phyloP scores from a whole-genome alignment of 92 coral and sea anemone genomes.

The Nematostella vectensis region DNA sequence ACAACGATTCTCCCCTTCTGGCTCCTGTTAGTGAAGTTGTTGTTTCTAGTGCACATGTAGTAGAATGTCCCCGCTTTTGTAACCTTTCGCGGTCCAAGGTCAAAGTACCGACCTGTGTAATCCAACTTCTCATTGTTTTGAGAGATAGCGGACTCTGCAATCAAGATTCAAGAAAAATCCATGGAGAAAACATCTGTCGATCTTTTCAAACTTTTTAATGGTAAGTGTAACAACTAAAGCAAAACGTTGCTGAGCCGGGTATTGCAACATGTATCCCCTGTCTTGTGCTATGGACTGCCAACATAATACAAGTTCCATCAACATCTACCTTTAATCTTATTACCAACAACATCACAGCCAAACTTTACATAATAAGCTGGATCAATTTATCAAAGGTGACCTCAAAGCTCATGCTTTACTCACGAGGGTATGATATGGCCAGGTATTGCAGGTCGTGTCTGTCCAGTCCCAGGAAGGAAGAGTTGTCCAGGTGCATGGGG shows the following conservation, averaged over 20 bases:
- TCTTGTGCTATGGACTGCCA: background rate
- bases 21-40: slow-evolving; percentile 83
- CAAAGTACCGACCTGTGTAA: slow-evolving; percentile 26
- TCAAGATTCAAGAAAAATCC: slow-evolving; percentile 22
- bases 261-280: background rate
- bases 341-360: too few relatives aligned
- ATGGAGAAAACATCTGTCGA: too few relatives aligned
- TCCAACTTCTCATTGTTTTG: slow-evolving; percentile 13
- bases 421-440: slow-evolving; percentile 16
- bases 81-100: slow-evolving; percentile 24
- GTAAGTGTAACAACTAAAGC: background rate
- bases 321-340: too few relatives aligned
- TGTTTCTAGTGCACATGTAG: slow-evolving; percentile 57
- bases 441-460: slow-evolving; percentile 9
- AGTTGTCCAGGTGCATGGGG: slow-evolving; percentile 16
- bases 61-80: slow-evolving; percentile 25
- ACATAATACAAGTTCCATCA: too few relatives aligned
- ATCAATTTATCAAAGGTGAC: background rate
- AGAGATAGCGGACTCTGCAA: slow-evolving; percentile 6
- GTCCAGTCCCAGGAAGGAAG: slow-evolving; percentile 20
- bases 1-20: slow-evolving; percentile 71
- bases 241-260: background rate
- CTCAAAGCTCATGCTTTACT: background rate
- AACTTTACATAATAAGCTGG: too few relatives aligned
- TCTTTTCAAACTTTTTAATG: too few relatives aligned